A percentile compares a stretch with the other conserved stretches of the same genome.
Evolutionary conservation across 2,797 vertebrate species (phyloP).

Genomic region (Pampus argenteus): DNA sequence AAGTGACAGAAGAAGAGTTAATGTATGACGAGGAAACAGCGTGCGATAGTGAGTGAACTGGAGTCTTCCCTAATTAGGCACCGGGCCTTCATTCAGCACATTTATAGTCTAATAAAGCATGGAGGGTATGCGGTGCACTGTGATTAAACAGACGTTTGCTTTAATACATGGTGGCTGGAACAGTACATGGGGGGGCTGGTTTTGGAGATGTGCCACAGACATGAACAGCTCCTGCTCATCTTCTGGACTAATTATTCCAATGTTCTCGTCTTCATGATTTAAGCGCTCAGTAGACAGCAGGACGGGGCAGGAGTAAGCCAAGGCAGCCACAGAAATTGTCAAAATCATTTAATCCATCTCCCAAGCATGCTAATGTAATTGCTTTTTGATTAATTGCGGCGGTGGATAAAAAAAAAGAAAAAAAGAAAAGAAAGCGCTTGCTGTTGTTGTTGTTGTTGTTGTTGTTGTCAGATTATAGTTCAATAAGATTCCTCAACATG

Average conservation of each 20-base stretch:
- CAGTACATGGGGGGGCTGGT: conserved; percentile 53
- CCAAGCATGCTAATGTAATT: conserved; percentile 77
- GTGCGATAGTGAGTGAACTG: conserved; percentile 51
- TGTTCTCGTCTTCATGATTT: conserved; percentile 64
- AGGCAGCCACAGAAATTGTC: conserved; percentile 70
- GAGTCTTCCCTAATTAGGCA: conserved; percentile 78
- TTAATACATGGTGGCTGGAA: conserved; percentile 74
- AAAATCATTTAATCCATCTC: conserved; percentile 79
- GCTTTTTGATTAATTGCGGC: conserved; percentile 81
- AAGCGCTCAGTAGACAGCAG: conserved; percentile 52
- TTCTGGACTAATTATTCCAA: conserved; percentile 76
- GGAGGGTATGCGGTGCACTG: conserved; percentile 60
- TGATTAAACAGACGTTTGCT: conserved; percentile 77
- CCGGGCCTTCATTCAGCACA: conserved; percentile 71
- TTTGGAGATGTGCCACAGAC: conserved; percentile 65
- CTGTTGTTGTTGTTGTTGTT: conserved; percentile 65
- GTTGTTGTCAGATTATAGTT: conserved; percentile 77
- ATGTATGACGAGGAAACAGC: conserved; percentile 50
- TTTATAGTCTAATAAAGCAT: conserved; percentile 77
- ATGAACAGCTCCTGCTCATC: conserved; percentile 65
- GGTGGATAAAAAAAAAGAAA: conserved; percentile 17
- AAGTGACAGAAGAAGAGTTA: conserved; percentile 10
- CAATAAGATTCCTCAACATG: conserved; percentile 63
- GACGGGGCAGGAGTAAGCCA: conserved; percentile 38
- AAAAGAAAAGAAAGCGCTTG: conserved; percentile 21